These are phyloP conservation scores for Athalia rosae DNA, from an alignment of 2,888 invertebrate genomes.

Conservation along the genomic window DNA sequence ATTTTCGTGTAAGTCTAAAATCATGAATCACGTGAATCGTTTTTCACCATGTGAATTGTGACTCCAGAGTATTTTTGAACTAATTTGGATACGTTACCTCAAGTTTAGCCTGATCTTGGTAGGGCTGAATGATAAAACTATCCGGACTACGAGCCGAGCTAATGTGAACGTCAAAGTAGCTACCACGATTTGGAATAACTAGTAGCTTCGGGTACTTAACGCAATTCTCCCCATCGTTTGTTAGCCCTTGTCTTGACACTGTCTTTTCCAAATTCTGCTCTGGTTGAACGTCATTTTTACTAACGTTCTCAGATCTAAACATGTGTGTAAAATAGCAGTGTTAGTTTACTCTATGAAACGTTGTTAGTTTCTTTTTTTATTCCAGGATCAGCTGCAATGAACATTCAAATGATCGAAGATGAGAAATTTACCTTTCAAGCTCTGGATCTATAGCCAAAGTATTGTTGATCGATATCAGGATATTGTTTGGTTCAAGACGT, in stretches of 20 bases:
- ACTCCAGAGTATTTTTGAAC: not conserved
- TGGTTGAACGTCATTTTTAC: no score
- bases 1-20: not conserved
- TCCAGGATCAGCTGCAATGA: not conserved
- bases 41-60: not conserved
- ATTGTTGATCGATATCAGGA: constrained; percentile 83
- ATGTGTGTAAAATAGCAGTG: not conserved
- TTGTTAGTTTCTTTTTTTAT: not conserved
- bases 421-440: constrained; percentile 73
- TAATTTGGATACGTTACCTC: not conserved
- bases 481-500: constrained; percentile 78
- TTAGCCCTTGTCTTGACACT: no score
- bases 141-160: constrained; percentile 76
- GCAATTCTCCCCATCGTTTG: no score
- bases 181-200: constrained; percentile 73
- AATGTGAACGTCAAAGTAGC: constrained; percentile 83
- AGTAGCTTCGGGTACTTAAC: no score
- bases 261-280: no score
- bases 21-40: not conserved
- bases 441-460: constrained; percentile 80
- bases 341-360: not conserved
- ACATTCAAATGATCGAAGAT: constrained; percentile 48
- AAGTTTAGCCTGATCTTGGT: not conserved
- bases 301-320: constrained; percentile 60
- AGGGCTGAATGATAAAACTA: not conserved